Base-by-base conservation (phyloP, 1,140 invertebrate genomes). In the Zaprionus camerounensis region DNA sequence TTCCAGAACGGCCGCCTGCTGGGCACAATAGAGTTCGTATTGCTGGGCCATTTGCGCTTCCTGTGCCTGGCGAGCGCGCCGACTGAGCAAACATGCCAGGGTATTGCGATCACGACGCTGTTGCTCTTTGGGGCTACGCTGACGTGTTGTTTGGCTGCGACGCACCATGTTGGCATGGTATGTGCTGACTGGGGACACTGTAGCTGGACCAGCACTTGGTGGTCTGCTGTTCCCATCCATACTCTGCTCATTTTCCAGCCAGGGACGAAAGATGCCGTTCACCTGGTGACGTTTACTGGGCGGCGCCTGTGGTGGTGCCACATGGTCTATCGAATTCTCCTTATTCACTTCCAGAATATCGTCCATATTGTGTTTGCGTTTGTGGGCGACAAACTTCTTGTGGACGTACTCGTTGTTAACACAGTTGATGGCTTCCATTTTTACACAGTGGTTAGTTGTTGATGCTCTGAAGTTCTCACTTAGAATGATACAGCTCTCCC, bases 91-190 rank as follows among this genome's bases (percentile, higher is more conserved):
- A 49, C 82, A 85, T 13, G 82, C 70, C 46, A 81, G 34, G 0
- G 82, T 85, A 36, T 85, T 84, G 3, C 82, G 82, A 76, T 85
- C 82, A 1, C 82, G 78, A 24, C 82, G 82, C 67, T 76, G 56
- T 24, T 85, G 78, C 61, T 86, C 82, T 67, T 85, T 82, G 71
- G 75, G 71, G 34, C 76, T 82, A 1, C 82, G 79, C 61, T 76
- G 82, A 5, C 75, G 71, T 9, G 20, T 20, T 0, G 55, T 22
- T 20, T 75, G 75, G 31, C 12, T 49, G 7, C 41, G 81, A 1
- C 82, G 81, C 46, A 84, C 78, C 81, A 84, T 85, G 26, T 84
- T 84, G 70, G 81, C 81, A 41, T 84, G 81, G 41, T 84, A 85
- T 38, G 68, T 82, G 26, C 71, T 75, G n/a, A 58, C 70, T 1